Percentiles rank a stretch among this genome's conserved stretches.
Evolutionary conservation across 1,140 invertebrate species (phyloP).

Genomic region (Cryptotermes secundus): DNA sequence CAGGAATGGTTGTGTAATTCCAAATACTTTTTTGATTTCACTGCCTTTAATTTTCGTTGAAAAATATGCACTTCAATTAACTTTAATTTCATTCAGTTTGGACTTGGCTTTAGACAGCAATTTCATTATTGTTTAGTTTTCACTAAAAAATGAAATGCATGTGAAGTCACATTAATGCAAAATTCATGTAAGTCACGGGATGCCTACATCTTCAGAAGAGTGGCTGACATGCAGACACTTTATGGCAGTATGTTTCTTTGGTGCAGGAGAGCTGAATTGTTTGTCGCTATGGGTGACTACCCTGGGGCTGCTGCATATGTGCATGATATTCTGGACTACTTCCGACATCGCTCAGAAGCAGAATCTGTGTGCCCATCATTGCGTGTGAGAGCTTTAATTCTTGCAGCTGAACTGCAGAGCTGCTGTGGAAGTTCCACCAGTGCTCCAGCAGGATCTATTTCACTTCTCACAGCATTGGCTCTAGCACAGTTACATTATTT

Average conservation of each 20-base stretch:
- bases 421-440: constrained; percentile 52
- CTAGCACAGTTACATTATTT: constrained; percentile 70
- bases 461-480: constrained; percentile 66
- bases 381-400: constrained; percentile 65
- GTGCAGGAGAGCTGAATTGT: constrained; percentile 64
- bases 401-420: constrained; percentile 69
- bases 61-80: too few species aligned
- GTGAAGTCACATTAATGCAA: too few species aligned
- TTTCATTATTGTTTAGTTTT: too few species aligned
- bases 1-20: too few species aligned
- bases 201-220: too few species aligned
- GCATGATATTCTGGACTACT: constrained; percentile 57
- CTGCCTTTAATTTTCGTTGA: too few species aligned
- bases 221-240: too few species aligned
- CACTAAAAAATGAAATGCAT: too few species aligned
- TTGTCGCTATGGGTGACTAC: constrained; percentile 66
- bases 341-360: constrained; percentile 47
- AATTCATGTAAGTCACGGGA: too few species aligned
- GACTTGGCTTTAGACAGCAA: too few species aligned
- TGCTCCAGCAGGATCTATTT: constrained; percentile 54
- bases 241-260: constrained; percentile 33
- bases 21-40: too few species aligned
- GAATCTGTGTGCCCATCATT: constrained; percentile 57
- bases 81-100: too few species aligned
- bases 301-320: constrained; percentile 59